Base-by-base conservation (phyloP, 2,888 invertebrate genomes). In the Galeruca laticollis region DNA sequence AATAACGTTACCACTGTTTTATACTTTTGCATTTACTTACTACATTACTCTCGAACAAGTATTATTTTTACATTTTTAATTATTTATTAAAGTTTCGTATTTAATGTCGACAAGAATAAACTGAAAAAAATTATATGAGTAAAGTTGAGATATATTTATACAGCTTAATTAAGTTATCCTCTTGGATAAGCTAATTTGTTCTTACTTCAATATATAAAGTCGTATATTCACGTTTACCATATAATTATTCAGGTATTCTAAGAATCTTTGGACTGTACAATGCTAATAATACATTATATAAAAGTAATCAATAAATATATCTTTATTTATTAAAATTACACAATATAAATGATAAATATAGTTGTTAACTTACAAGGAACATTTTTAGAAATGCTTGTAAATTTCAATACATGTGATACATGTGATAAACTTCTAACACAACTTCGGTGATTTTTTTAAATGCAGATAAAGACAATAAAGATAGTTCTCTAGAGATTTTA, bases 401-500 rank as follows among this genome's bases (percentile, higher is more conserved):
- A 49, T 64, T 37, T 69, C 65, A 70, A 67, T 67, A 70, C 33
- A 51, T 57, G 43, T 59, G 68, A 67, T 67, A 70, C 21, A 57
- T 57, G 43, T 59, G 68, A 69, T 76, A 79, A 57, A 78, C 79
- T 2, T 79, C 81, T 61, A 81, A 61, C 73, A 82, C 72, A 18
- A 78, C 71, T 57, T 77, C 67, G 47, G 80, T 79, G 35, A 80
- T 75, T 69, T 74, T 78, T 52, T 77, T 76, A 61, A 82, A 73
- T 20, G 79, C 77, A 15, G 72, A 71, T 68, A 78, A 73, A 69
- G 78, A 78, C 71, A 79, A 70, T 60, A 69, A 66, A 60, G 79
- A 73, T 6, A 81, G 75, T 62, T 71, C 66, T 51, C 60, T 68
- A 13, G 70, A 66, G 35, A 75, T 77, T 60, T 73, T 78, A 73